phyloP scores from a whole-genome alignment of 1,140 invertebrate genomes.

The Apis florea region DNA sequence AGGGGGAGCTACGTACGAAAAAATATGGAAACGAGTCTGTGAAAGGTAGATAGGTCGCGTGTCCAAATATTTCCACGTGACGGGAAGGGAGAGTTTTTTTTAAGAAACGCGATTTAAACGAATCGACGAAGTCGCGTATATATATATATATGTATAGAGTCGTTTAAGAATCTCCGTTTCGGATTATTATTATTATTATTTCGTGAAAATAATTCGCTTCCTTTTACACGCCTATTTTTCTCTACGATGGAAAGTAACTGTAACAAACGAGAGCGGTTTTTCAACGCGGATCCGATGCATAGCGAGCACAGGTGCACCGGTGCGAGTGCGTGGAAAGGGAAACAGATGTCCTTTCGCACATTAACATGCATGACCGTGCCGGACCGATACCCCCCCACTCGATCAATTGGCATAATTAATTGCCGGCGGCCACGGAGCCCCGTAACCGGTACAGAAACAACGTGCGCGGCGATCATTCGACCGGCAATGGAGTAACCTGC shows the following conservation, averaged over 20 bases:
- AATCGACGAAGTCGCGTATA: too few species aligned
- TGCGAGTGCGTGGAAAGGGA: conserved; percentile 23
- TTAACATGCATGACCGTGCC: conserved; percentile 67
- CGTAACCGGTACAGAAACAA: conserved; percentile 37
- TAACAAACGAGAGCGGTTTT: not conserved
- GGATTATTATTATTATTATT: too few species aligned
- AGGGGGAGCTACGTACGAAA: not conserved
- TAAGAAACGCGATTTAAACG: too few species aligned
- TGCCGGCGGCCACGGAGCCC: conserved; percentile 37
- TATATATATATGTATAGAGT: too few species aligned
- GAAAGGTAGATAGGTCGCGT: too few species aligned
- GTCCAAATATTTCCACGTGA: too few species aligned
- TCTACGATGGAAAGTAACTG: too few species aligned
- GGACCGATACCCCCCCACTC: conserved; percentile 65
- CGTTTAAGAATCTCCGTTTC: too few species aligned
- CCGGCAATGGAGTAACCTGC: conserved; percentile 55
- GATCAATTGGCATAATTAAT: conserved; percentile 73
- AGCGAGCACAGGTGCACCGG: too few species aligned
- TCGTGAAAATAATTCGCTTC: too few species aligned
- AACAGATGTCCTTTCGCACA: conserved; percentile 69
- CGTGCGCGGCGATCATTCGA: conserved; percentile 50
- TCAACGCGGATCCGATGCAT: not conserved
- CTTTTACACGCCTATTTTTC: too few species aligned
- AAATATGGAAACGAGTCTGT: not conserved
- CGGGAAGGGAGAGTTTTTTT: too few species aligned